phyloP scores from a whole-genome alignment of 2,113 vertebrate genomes.

The Sinocyclocheilus grahami region DNA sequence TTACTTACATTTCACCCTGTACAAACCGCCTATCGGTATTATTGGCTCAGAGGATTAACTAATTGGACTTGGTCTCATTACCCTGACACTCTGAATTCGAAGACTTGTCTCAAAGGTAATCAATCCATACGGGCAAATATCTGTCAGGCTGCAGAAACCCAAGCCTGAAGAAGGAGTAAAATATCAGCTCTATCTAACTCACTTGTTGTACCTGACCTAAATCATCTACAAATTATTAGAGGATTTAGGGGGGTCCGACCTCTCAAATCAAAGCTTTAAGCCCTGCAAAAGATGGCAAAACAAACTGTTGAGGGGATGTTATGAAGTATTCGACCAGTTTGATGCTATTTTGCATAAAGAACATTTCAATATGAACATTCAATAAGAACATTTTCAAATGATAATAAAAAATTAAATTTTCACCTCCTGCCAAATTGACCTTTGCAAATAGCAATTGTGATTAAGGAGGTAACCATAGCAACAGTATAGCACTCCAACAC shows the following conservation, averaged over 20 bases:
- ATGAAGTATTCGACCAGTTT: background rate
- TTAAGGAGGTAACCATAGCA: slow-evolving; percentile 9
- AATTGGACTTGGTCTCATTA: slow-evolving; percentile 55
- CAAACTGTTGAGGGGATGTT: background rate
- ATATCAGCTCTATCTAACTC: slow-evolving; percentile 4
- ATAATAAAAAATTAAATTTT: background rate
- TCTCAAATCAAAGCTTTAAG: background rate
- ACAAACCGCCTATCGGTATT: slow-evolving; percentile 30
- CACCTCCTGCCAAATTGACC: slow-evolving; percentile 17
- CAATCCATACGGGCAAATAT: slow-evolving; percentile 49
- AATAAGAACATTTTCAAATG: too few relatives aligned
- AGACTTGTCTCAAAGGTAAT: slow-evolving; percentile 48
- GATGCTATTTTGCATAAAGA: background rate
- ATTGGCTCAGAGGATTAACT: slow-evolving; percentile 43
- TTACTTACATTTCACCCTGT: slow-evolving; percentile 16
- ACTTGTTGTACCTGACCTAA: background rate
- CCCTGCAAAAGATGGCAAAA: background rate
- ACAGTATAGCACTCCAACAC: background rate
- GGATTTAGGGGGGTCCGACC: background rate
- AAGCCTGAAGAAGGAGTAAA: slow-evolving; percentile 3
- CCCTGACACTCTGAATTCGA: slow-evolving; percentile 43
- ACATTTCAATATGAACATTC: background rate
- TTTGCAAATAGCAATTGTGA: background rate
- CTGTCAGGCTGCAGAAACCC: slow-evolving; percentile 11
- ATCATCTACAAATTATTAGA: slow-evolving; percentile 6